Percentiles rank a stretch among this genome's conserved stretches.
These are phyloP conservation scores for Carapus acus DNA, from an alignment of 2,797 vertebrate genomes.

Conservation along the genomic window DNA sequence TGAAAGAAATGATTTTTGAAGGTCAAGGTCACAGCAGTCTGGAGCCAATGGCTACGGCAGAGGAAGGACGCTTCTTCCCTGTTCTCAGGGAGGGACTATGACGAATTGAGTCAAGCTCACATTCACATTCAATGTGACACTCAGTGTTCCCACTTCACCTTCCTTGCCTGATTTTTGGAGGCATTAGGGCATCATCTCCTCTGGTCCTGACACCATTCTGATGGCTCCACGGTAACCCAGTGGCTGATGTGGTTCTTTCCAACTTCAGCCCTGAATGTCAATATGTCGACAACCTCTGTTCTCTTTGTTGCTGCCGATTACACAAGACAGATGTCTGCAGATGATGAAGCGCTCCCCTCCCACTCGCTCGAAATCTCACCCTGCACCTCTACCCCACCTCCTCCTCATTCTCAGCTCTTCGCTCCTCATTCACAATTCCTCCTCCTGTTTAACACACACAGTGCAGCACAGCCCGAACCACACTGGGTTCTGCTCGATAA, in stretches of 20 bases:
- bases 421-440: constrained; percentile 50
- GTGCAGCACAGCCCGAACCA: constrained; percentile 4
- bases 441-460: constrained; percentile 36
- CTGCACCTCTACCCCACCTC: constrained; percentile 43
- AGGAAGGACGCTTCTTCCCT: no score
- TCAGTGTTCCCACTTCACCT: background rate
- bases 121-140: no score
- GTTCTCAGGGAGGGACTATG: no score
- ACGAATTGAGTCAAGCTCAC: no score
- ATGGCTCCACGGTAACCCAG: background rate
- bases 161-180: no score
- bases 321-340: constrained; percentile 33
- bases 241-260: constrained; percentile 3
- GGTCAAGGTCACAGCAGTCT: background rate
- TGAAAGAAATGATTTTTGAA: no score
- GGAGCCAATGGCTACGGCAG: background rate
- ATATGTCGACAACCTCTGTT: constrained; percentile 31
- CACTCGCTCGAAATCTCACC: constrained; percentile 48
- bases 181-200: background rate
- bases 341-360: constrained; percentile 62
- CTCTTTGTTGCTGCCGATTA: constrained; percentile 33
- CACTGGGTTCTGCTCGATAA: no score
- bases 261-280: constrained; percentile 13
- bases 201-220: constrained; percentile 7
- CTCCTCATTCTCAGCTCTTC: constrained; percentile 21